These are phyloP conservation scores for Drosophila suzukii DNA, from an alignment of 1,140 invertebrate species.

Conservation along the genomic window DNA sequence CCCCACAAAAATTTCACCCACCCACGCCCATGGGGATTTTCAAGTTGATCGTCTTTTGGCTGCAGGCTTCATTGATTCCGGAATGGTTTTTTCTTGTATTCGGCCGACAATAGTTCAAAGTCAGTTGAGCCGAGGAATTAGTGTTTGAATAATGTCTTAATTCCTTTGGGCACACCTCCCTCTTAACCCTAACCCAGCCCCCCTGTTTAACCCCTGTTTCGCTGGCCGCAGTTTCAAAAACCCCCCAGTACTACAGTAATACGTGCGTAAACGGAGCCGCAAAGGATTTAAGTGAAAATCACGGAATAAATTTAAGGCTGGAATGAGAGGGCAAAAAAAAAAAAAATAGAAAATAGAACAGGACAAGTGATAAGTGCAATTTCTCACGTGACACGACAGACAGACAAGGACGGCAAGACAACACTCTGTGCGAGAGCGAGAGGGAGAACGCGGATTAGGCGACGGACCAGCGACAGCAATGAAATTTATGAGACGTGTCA, in stretches of 20 bases:
- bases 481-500: constrained; percentile 77
- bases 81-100: constrained; percentile 15
- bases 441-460: constrained; percentile 58
- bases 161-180: not conserved
- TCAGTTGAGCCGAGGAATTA: constrained; percentile 35
- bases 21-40: constrained; percentile 1
- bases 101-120: constrained; percentile 17
- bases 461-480: constrained; percentile 65
- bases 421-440: constrained; percentile 10
- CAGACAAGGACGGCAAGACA: constrained; percentile 4
- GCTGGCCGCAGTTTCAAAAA: not conserved
- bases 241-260: not conserved
- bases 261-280: constrained; percentile 27
- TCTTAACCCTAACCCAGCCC: not conserved
- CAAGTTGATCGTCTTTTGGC: constrained; percentile 14
- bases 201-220: not conserved
- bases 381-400: constrained; percentile 67
- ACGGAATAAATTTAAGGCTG: constrained; percentile 11
- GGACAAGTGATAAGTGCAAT: constrained; percentile 70
- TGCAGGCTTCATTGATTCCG: constrained; percentile 28
- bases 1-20: not conserved
- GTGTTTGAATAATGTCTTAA: constrained; percentile 36
- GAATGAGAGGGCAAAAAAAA: not conserved
- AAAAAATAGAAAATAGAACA: not conserved
- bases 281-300: constrained; percentile 36